Conservation (phyloP, 2,113 vertebrate species). For the Dasyurus viverrinus region DNA sequence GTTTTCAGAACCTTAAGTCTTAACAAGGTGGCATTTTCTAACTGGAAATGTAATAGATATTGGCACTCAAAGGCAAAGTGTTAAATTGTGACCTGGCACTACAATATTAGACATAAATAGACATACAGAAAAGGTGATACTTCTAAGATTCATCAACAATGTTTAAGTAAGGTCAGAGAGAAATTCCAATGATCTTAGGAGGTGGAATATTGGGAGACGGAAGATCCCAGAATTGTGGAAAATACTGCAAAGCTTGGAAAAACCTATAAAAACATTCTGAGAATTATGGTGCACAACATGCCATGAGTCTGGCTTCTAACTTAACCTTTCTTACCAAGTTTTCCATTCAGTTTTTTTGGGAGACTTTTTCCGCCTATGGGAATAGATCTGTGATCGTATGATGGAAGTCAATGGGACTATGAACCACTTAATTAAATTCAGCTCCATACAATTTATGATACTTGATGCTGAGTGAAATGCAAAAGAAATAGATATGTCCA, state of each 20-base stretch:
- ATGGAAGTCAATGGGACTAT: not conserved
- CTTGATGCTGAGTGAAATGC: not conserved
- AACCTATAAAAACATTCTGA: not conserved
- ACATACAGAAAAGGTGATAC: not conserved
- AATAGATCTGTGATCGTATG: not conserved
- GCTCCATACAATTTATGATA: not conserved
- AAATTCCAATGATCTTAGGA: not conserved
- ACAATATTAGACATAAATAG: not conserved
- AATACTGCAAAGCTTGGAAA: not conserved
- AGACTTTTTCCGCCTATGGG: not conserved
- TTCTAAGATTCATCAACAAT: not conserved
- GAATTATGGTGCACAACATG: not conserved
- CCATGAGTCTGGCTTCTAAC: not conserved
- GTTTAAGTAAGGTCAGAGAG: not conserved
- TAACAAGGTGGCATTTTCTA: not conserved
- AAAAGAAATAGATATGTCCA: not conserved
- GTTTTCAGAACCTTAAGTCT: not conserved
- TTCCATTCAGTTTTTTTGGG: not conserved
- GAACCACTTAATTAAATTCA: not conserved
- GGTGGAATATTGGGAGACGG: not conserved
- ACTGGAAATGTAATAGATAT: not conserved
- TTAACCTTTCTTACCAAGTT: not conserved
- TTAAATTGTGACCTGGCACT: not conserved
- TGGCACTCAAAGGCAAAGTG: not conserved
- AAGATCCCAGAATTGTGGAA: not conserved